A percentile compares a stretch with the other conserved stretches of the same genome.
Conservation (phyloP, 2,113 vertebrate genomes). For the Lophura nycthemera region DNA sequence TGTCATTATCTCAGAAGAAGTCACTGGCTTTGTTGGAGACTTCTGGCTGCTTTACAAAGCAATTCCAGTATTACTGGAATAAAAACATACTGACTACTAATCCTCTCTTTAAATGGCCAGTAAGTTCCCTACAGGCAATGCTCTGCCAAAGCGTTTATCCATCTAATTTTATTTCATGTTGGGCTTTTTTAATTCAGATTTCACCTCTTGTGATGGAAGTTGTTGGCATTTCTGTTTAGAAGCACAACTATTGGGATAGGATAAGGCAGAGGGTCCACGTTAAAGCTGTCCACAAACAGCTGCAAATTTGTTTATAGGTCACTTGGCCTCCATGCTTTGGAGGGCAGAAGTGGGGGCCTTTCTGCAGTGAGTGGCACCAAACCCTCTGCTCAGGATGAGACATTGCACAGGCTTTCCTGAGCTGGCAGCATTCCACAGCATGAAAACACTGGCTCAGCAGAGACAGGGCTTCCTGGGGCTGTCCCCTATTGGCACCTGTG, state of each 20-base stretch:
- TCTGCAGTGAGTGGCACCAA: not conserved
- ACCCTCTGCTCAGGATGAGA: not conserved
- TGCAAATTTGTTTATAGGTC: not conserved
- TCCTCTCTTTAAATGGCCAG: conserved; percentile 40
- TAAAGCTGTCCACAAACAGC: not conserved
- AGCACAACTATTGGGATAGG: not conserved
- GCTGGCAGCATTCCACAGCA: not conserved
- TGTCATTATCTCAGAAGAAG: conserved; percentile 4
- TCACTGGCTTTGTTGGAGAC: not conserved
- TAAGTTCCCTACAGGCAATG: conserved; percentile 13
- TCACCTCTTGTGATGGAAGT: conserved; percentile 2
- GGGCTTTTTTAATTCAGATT: not conserved
- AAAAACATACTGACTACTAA: conserved; percentile 39
- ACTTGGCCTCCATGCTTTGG: not conserved
- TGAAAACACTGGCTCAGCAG: not conserved
- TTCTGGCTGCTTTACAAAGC: conserved; percentile 32
- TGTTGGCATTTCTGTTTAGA: not conserved
- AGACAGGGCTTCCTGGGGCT: not conserved
- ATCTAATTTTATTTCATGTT: conserved; percentile 8
- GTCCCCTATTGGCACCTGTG: not conserved
- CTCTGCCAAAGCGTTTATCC: conserved; percentile 55
- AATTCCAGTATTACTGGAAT: not conserved
- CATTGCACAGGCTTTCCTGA: not conserved
- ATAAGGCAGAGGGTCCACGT: accelerated
- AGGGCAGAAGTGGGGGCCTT: not conserved